phyloP scores from a whole-genome alignment of 2,888 invertebrate species.

The Cryptus armator region DNA sequence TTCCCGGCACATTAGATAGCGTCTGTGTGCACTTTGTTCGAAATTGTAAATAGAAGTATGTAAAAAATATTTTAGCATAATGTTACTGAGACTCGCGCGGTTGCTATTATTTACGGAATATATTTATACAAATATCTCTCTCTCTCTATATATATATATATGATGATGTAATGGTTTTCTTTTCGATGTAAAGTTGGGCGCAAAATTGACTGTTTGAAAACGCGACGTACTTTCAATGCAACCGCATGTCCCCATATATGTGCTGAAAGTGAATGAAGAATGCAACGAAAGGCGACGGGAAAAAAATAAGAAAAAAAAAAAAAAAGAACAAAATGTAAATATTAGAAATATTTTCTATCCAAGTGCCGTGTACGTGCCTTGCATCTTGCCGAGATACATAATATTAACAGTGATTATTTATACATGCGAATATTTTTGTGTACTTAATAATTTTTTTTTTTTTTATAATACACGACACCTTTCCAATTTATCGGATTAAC shows the following conservation, averaged over 20 bases:
- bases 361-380: conserved; percentile 79
- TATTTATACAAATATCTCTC: conserved; percentile 36
- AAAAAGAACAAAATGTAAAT: conserved; percentile 78
- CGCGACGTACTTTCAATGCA: conserved; percentile 12
- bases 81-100: conserved; percentile 53
- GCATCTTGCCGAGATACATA: conserved; percentile 81
- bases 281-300: conserved; percentile 26
- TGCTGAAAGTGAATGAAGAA: conserved; percentile 30
- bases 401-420: conserved; percentile 80
- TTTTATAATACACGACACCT: conserved; percentile 46
- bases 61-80: conserved; percentile 68
- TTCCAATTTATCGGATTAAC: conserved; percentile 15
- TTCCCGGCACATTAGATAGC: background rate
- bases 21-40: conserved; percentile 40
- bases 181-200: conserved; percentile 1
- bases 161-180: background rate
- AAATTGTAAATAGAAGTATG: conserved; percentile 72
- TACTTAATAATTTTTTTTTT: conserved; percentile 72
- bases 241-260: conserved; percentile 27
- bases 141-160: conserved; percentile 13
- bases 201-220: conserved; percentile 20
- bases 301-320: conserved; percentile 59
- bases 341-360: conserved; percentile 76
- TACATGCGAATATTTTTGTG: conserved; percentile 76
- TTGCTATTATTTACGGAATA: conserved; percentile 56